Percentiles rank a stretch among this genome's conserved stretches.
Evolutionary conservation across 2,113 vertebrate species (phyloP).

Genomic region (Budorcas taxicolor): DNA sequence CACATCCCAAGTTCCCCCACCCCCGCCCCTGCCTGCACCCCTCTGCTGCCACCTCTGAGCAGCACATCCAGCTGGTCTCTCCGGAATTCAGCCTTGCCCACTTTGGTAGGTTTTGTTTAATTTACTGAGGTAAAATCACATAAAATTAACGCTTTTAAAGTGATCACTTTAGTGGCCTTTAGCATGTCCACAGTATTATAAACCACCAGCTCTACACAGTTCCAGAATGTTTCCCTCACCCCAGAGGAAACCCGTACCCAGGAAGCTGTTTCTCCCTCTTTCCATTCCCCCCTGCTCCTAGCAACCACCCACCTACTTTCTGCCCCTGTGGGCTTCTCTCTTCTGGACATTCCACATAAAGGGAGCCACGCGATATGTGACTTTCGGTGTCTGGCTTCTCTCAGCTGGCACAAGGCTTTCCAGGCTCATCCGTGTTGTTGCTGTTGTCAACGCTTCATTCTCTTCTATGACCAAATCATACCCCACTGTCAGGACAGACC

Average conservation of each 20-base stretch:
- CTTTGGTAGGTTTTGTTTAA: neutral
- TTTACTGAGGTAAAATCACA: neutral
- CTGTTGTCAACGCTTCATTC: fast-evolving
- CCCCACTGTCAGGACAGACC: fast-evolving
- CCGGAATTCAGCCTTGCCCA: neutral
- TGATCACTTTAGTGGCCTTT: fast-evolving
- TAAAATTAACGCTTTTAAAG: neutral
- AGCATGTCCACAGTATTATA: fast-evolving
- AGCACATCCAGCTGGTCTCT: neutral
- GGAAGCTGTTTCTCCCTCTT: neutral
- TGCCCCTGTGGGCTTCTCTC: neutral
- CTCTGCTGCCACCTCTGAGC: neutral
- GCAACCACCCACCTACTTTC: neutral
- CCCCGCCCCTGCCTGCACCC: fast-evolving
- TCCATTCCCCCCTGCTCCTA: neutral
- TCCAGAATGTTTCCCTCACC: neutral
- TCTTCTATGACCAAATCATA: no score
- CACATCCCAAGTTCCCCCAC: neutral
- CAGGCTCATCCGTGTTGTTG: fast-evolving
- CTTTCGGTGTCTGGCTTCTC: neutral
- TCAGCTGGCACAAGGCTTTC: neutral
- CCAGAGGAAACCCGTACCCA: fast-evolving
- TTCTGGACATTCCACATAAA: fast-evolving
- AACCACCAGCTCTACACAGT: neutral
- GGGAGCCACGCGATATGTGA: fast-evolving